phyloP scores from a whole-genome alignment of 1,140 invertebrate genomes.

The Adoxophyes honmai region DNA sequence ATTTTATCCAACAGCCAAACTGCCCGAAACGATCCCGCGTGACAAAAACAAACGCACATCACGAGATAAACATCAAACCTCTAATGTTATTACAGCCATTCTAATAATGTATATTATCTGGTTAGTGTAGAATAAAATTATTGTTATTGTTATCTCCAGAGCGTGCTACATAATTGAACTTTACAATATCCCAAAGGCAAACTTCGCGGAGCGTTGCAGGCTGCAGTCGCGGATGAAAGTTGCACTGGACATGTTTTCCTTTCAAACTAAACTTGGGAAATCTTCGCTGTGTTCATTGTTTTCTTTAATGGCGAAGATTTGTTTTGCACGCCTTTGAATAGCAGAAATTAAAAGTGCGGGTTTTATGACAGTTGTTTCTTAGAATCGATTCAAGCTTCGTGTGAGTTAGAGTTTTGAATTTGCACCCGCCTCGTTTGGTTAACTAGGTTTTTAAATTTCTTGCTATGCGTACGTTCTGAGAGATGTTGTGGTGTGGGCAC shows the following conservation, averaged over 20 bases:
- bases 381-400: too few relatives aligned
- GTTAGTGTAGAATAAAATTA: constrained; percentile 8
- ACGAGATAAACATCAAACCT: too few relatives aligned
- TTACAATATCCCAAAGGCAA: constrained; percentile 16
- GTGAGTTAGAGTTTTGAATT: too few relatives aligned
- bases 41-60: too few relatives aligned
- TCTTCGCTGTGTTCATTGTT: constrained; percentile 1
- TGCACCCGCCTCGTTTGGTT: too few relatives aligned
- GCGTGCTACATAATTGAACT: constrained; percentile 18
- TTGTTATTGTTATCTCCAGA: constrained; percentile 10
- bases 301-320: constrained; percentile 1
- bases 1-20: too few relatives aligned
- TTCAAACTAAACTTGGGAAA: constrained; percentile 1
- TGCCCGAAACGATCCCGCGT: too few relatives aligned
- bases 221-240: constrained; percentile 9
- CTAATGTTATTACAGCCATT: constrained; percentile 4
- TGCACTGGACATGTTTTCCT: constrained; percentile 12
- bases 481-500: too few relatives aligned
- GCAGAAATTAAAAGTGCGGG: not conserved
- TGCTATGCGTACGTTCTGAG: too few relatives aligned
- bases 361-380: constrained; percentile 1
- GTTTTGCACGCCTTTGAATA: not conserved
- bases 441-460: too few relatives aligned
- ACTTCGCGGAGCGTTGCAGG: constrained; percentile 4
- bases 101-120: constrained; percentile 5